Conservation (phyloP, 2,888 invertebrate species). For the Nipponacmea schrenckii region DNA sequence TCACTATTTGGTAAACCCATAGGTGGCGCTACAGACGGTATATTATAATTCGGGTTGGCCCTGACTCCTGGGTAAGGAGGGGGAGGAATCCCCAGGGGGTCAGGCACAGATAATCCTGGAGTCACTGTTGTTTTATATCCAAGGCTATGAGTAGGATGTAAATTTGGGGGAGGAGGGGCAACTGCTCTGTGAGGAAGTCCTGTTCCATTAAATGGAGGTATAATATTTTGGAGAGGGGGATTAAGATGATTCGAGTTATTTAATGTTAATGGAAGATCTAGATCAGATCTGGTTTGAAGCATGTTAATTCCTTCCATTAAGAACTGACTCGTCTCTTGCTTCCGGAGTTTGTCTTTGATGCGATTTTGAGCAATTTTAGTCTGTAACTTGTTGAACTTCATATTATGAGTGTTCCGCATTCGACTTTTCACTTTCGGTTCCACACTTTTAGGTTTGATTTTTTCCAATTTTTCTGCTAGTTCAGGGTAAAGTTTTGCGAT, state of each 20-base stretch:
- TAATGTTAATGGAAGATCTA: not conserved
- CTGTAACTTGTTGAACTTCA: slow-evolving; percentile 63
- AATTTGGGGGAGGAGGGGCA: slow-evolving; percentile 10
- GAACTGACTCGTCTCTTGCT: slow-evolving; percentile 22
- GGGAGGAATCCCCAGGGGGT: slow-evolving; percentile 24
- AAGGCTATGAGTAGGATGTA: slow-evolving; percentile 22
- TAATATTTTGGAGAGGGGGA: not conserved
- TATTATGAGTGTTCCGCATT: slow-evolving; percentile 62
- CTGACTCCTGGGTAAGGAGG: slow-evolving; percentile 29
- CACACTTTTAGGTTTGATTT: slow-evolving; percentile 48
- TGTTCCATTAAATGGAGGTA: slow-evolving; percentile 6
- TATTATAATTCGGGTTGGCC: slow-evolving; percentile 15
- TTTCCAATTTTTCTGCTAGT: slow-evolving; percentile 63
- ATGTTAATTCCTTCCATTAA: slow-evolving; percentile 44
- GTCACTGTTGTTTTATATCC: slow-evolving; percentile 15
- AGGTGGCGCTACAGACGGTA: slow-evolving; percentile 15
- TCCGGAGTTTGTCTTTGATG: slow-evolving; percentile 65
- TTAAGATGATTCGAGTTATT: not conserved
- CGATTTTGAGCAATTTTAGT: slow-evolving; percentile 68
- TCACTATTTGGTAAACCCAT: not conserved
- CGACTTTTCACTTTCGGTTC: slow-evolving; percentile 46
- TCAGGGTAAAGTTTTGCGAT: slow-evolving; percentile 65
- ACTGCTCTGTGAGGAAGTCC: not conserved
- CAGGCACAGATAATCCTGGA: slow-evolving; percentile 15
- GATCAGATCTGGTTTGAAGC: slow-evolving; percentile 25